phyloP scores from a whole-genome alignment of 2,113 vertebrate species.

The Australoheros scitulus region DNA sequence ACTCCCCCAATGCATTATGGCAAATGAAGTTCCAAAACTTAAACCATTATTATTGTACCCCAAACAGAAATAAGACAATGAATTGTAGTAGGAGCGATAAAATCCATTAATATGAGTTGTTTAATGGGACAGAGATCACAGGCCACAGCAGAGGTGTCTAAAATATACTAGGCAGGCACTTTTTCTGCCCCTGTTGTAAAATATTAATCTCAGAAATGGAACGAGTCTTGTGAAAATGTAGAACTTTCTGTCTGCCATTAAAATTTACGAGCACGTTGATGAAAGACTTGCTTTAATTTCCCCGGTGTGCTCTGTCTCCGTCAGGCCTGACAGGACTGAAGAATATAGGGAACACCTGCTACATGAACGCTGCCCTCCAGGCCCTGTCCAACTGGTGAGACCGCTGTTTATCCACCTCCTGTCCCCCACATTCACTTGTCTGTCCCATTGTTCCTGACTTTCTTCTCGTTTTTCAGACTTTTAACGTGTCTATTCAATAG shows the following conservation, averaged over 20 bases:
- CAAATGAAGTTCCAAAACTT: neutral
- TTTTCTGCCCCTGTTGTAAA: conserved; percentile 12
- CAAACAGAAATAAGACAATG: conserved; percentile 1
- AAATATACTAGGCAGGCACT: conserved; percentile 5
- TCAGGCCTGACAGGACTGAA: conserved; percentile 96
- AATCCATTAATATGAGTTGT: neutral
- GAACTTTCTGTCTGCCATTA: conserved; percentile 11
- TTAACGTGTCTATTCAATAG: neutral
- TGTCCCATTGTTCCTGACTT: neutral
- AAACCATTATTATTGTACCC: neutral
- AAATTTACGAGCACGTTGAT: conserved; percentile 16
- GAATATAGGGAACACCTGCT: conserved; percentile 99
- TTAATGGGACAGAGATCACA: neutral
- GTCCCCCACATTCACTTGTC: neutral
- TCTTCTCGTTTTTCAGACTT: neutral
- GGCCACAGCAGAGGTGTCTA: neutral
- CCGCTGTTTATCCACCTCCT: neutral
- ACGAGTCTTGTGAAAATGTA: neutral
- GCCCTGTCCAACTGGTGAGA: conserved; percentile 98
- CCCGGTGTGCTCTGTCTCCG: conserved; percentile 16
- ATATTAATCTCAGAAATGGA: conserved; percentile 8
- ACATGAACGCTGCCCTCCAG: conserved; percentile 98
- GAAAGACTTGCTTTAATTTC: conserved; percentile 39
- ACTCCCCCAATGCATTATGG: neutral
- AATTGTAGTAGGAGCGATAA: neutral